Evolutionary conservation across 2,888 invertebrate genomes (phyloP).

Genomic region (Pachymerium ferrugineum): DNA sequence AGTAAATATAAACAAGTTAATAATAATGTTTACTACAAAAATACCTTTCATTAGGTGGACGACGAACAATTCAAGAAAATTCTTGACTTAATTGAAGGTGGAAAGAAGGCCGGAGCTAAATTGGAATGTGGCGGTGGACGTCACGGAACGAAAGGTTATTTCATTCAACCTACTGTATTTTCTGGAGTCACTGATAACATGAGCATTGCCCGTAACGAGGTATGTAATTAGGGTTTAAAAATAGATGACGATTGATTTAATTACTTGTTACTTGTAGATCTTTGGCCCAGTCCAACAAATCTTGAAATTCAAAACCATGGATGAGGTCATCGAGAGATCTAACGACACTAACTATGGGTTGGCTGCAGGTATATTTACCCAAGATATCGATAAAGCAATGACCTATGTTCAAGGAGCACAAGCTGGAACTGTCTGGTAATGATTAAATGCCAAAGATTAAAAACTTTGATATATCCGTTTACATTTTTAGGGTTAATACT

Average conservation of each 20-base stretch:
- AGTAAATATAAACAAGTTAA: conserved; percentile 48
- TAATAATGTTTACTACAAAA: neutral
- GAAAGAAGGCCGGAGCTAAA: conserved; percentile 47
- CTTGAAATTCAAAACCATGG: conserved; percentile 68
- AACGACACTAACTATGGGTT: conserved; percentile 59
- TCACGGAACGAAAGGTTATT: conserved; percentile 45
- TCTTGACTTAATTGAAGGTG: conserved; percentile 44
- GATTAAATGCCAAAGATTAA: neutral
- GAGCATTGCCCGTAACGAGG: conserved; percentile 47
- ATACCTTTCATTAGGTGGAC: conserved; percentile 40
- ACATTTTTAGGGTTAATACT: conserved; percentile 41
- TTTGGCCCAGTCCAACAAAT: conserved; percentile 87
- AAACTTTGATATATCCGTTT: neutral
- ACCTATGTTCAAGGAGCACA: conserved; percentile 50
- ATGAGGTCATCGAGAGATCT: conserved; percentile 74
- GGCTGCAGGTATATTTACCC: conserved; percentile 53
- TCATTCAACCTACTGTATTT: conserved; percentile 47
- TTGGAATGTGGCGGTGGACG: conserved; percentile 45
- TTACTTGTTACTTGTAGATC: conserved; percentile 56
- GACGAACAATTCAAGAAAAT: conserved; percentile 46
- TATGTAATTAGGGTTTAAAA: conserved; percentile 33
- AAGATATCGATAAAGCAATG: conserved; percentile 51
- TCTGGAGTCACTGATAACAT: conserved; percentile 46
- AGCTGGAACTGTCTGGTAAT: conserved; percentile 53
- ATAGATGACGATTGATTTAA: neutral